A percentile compares a stretch with the other conserved stretches of the same genome.
Conservation (phyloP, 2,888 invertebrate species). For the Cactoblastis cactorum region DNA sequence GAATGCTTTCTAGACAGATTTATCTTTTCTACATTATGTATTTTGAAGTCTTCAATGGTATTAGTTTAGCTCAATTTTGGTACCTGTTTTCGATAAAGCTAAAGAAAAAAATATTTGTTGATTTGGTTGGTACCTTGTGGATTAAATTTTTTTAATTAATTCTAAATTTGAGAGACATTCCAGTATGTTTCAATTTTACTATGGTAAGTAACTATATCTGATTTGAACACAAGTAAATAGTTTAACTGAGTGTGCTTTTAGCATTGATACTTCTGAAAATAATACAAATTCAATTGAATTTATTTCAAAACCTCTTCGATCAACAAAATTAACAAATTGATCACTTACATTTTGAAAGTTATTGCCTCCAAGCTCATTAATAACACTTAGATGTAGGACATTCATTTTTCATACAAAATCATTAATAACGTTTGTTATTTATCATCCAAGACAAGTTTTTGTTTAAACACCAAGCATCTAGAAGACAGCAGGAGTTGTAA, state of each 20-base stretch:
- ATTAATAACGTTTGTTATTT: background rate
- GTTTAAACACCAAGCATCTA: background rate
- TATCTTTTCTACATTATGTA: conserved; percentile 5
- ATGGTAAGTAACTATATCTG: too few relatives aligned
- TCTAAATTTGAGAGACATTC: too few relatives aligned
- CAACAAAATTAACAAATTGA: background rate
- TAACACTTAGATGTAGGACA: background rate
- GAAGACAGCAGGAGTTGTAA: background rate
- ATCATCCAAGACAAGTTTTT: background rate
- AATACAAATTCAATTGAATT: too few relatives aligned
- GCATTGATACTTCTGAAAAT: too few relatives aligned
- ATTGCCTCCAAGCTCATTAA: background rate
- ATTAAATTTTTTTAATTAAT: too few relatives aligned
- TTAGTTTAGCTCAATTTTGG: background rate
- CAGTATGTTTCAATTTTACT: too few relatives aligned
- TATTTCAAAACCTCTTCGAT: background rate
- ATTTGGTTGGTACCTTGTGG: too few relatives aligned
- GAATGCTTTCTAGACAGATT: conserved; percentile 5
- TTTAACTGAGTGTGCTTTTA: too few relatives aligned
- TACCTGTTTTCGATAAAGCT: too few relatives aligned
- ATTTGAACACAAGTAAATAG: too few relatives aligned
- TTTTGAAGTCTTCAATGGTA: background rate
- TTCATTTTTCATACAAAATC: background rate
- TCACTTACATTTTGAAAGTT: background rate
- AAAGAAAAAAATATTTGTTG: too few relatives aligned